A percentile compares a stretch with the other conserved stretches of the same genome.
Evolutionary conservation across 2,113 vertebrate species (phyloP).

Genomic region (Bos taurus): DNA sequence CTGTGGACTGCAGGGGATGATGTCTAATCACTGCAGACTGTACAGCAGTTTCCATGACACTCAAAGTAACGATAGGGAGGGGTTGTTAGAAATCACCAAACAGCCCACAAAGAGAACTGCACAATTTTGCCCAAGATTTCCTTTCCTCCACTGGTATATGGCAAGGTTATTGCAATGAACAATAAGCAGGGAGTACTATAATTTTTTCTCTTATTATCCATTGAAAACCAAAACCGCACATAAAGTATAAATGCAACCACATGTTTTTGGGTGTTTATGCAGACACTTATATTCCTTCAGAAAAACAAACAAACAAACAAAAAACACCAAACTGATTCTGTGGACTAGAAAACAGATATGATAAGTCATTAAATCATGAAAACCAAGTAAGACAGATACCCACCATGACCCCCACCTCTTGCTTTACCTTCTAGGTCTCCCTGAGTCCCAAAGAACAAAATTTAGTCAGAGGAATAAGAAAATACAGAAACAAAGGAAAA

Average conservation of each 20-base stretch:
- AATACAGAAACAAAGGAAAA: neutral
- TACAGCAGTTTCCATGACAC: neutral
- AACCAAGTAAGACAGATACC: neutral
- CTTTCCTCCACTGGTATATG: rapidly evolving
- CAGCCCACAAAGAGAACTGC: neutral
- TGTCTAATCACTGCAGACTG: neutral
- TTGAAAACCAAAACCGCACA: conserved; percentile 46
- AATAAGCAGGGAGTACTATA: neutral
- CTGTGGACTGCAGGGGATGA: neutral
- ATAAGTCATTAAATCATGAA: neutral
- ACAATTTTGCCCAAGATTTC: neutral
- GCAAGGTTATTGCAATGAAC: rapidly evolving
- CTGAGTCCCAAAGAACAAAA: neutral
- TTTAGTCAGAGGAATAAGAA: neutral
- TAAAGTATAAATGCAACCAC: conserved; percentile 15
- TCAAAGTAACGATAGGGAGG: neutral
- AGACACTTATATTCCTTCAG: neutral
- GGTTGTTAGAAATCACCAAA: neutral
- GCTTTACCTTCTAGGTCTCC: neutral
- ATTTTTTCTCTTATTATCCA: conserved; percentile 43
- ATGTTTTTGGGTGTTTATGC: neutral
- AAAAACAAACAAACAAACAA: neutral
- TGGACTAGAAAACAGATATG: neutral
- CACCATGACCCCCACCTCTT: neutral
- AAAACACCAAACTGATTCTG: neutral